These are phyloP conservation scores for Clarias platycephalus DNA, from an alignment of 2,797 vertebrate genomes.

Conservation along the genomic window DNA sequence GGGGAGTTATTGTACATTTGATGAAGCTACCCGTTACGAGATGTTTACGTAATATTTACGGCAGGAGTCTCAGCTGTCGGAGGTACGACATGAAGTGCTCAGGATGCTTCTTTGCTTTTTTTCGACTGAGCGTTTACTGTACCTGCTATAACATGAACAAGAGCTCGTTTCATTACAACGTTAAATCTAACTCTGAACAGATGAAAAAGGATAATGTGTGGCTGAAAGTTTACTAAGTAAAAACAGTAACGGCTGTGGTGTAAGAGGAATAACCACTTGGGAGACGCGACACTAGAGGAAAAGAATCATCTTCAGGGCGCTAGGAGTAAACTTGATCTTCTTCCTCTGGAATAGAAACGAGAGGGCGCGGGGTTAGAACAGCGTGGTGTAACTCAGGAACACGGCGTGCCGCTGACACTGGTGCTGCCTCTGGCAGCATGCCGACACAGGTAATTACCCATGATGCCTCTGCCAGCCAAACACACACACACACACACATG, in stretches of 20 bases:
- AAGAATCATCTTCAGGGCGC: neutral
- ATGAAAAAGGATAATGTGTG: neutral
- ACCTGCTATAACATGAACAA: neutral
- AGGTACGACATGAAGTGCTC: no score
- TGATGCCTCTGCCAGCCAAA: neutral
- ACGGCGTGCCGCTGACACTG: neutral
- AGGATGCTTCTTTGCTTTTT: neutral
- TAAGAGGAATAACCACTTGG: neutral
- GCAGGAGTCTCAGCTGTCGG: neutral
- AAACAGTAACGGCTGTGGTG: neutral
- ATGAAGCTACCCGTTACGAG: neutral
- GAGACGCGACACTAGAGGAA: neutral
- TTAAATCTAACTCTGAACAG: neutral
- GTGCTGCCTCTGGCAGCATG: neutral
- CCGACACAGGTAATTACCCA: slow-evolving; percentile 14
- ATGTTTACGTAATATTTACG: neutral
- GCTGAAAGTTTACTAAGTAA: no score
- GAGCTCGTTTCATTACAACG: neutral
- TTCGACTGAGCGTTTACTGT: neutral
- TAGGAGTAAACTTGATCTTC: neutral
- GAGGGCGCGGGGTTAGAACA: neutral
- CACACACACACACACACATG: neutral
- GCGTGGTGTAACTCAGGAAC: neutral
- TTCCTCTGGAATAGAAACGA: neutral
- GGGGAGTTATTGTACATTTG: neutral